Base-by-base conservation (phyloP, 2,113 vertebrate species). In the Rhinopomastus cyanomelas region DNA sequence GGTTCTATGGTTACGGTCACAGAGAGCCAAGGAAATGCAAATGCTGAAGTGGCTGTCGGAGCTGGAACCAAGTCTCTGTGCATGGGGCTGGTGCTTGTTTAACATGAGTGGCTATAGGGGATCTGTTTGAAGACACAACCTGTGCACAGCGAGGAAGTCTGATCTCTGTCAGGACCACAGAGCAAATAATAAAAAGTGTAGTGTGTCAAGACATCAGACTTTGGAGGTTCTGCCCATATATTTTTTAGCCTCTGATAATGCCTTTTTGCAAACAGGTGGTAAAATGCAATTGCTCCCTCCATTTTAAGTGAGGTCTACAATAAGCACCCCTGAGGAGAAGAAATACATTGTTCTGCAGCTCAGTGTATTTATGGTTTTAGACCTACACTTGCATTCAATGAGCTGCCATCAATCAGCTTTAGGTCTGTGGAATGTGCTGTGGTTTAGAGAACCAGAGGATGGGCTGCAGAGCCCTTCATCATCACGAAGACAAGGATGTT, bases 1-100 rank as follows among this genome's bases (percentile, higher is more conserved):
- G 75, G 69, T 90, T 95, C 93, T 94, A 88, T 91, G 94, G 93
- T 95, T 96, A 96, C 81, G 2, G 83, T 88, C 81, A 90, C 69
- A 69, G 71, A 76, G 90, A 93, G 88, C 75, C 84, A 78, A 90
- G 92, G 88, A 93, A 95, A 91, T 69, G 66, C 66, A 91, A 76
- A 94, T 2, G 2, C 48, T 91, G 73, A 68, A 86, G 77, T 34
- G 69, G 61, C 69, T 13, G 1, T 51, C 61, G 83, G 77, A 94
- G 59, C 51, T 91, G 86, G 74, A 94, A 34, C 57, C 6, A 39
- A 71, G 59, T 49, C 86, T 72, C 59, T 36, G 25, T 84, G 77
- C 61, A 12, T 21, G 20, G 52, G 32, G 8, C 7, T 48, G 57
- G 15, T 0, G 3, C 51, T 48, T 66, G 18, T 75, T 75, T 81